phyloP scores from a whole-genome alignment of 2,797 vertebrate species.

The Aplochiton taeniatus region DNA sequence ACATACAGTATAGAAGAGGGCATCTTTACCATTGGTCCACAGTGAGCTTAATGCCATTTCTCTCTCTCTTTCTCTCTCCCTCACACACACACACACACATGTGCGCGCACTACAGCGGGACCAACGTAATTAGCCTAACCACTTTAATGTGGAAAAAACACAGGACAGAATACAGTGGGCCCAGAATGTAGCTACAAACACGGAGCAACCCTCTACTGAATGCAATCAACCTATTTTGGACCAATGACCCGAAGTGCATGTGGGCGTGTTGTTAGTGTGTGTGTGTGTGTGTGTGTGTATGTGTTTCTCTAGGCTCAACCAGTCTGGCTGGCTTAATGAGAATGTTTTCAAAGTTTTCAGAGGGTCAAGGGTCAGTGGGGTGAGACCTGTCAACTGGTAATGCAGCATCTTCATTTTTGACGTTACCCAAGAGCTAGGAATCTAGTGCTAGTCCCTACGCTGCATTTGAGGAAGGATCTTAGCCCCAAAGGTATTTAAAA shows the following conservation, averaged over 20 bases:
- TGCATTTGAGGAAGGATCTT: no score
- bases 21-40: no score
- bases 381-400: no score
- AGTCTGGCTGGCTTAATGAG: no score
- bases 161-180: slow-evolving; percentile 25
- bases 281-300: not conserved
- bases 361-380: not conserved
- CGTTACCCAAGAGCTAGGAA: no score
- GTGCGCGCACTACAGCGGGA: slow-evolving; percentile 6
- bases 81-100: slow-evolving; percentile 8
- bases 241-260: not conserved
- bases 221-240: slow-evolving; percentile 34
- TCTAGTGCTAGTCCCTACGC: no score
- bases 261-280: not conserved
- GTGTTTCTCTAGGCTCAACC: not conserved
- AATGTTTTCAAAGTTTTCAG: not conserved
- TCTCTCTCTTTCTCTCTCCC: no score
- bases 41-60: no score
- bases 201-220: slow-evolving; percentile 25
- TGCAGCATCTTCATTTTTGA: no score
- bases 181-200: slow-evolving; percentile 19
- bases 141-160: slow-evolving; percentile 51
- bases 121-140: slow-evolving; percentile 21
- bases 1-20: no score
- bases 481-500: no score